Evolutionary conservation across 2,797 vertebrate genomes (phyloP), one percentile per base, ranked within the genome.

Genomic region (Vespertilio murinus): DNA sequence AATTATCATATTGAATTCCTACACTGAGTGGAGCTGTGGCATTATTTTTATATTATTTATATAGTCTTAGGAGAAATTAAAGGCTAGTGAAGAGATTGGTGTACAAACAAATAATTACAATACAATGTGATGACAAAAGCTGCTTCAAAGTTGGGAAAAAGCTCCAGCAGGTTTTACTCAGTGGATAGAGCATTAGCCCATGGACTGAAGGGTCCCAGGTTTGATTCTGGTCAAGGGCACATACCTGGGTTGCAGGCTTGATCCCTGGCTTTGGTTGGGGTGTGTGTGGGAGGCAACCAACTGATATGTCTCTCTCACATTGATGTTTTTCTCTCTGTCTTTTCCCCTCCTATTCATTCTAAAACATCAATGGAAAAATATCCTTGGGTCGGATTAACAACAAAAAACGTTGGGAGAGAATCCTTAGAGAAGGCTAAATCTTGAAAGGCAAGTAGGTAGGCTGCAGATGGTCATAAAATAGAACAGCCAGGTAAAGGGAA

Each of bases 11-110:
- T 38, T 56, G 49, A 92, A 23, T n/a, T 67, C 69, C 83, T 83
- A 67, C 3, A 2, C 3, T 54, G 54, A 70, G 30, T 25, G 18
- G 35, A 65, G 73, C 42, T 70, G 54, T 69, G 25, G 52, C 25
- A 56, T 79, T 30, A 78, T 45, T 90, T 95, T 25, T 35, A 77
- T 7, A 56, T 79, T 30, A 78, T 45, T 90, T 95, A 30, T 35
- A 77, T 7, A 38, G 23, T 91, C 65, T 92, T 92, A 38, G 81
- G 69, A 89, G 73, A 89, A 42, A 49, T 61, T 61, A 82, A 89
- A 80, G 64, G 59, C 38, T 78, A 79, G 59, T 22, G 2, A 93
- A 81, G 80, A 84, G 38, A 80, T 18, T 69, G 30, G 18, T 18
- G 6, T 82, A 61, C 67, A 90, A 70, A 61, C 67, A 90, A 70